Base-by-base conservation (phyloP, 2,888 invertebrate species). In the Polyommatus iphigenia region DNA sequence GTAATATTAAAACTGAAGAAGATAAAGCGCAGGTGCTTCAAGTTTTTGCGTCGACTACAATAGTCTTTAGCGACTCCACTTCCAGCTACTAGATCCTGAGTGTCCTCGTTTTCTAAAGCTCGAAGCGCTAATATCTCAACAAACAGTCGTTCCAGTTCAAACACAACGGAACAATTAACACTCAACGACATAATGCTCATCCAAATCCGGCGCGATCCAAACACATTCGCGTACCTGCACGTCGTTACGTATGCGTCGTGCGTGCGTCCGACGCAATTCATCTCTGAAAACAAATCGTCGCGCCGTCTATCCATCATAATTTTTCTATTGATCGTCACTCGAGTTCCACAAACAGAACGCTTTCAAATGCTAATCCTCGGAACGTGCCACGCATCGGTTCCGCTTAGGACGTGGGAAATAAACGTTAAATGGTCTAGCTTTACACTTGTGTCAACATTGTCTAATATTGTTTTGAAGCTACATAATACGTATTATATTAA, bases 261-360 rank as follows among this genome's bases (percentile, higher is more conserved):
- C 92, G 91, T 92, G 83, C 87, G 84, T 82, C 85, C 90, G 87
- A 86, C 85, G 85, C 90, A 89, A 92, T 93, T 92, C 89, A 90
- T 88, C 84, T 88, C 88, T 90, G 91, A 91, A 92, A 93, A 93
- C 93, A 92, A 90, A 93, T 90, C 90, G 88, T 89, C 90, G 90
- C 87, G 85, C 86, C 85, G 83, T 85, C 89, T 85, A 93, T 93
- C 90, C 92, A 91, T 93, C 93, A 93, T 90, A 88, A 82, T 91
- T 92, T 91, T 91, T 91, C 92, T 89, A 91, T 91, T 91, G 91
- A 90, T 89, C 88, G 87, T 83, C 83, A 83, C 85, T 87, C 87
- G 88, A 89, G 90, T 90, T 90, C 90, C 88, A 89, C 91, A 93
- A 93, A 94, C 92, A 92, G 91, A 89, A 85, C 88, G 90, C 89